Conservation (phyloP, 2,113 vertebrate genomes). For the Chlorocebus sabaeus region DNA sequence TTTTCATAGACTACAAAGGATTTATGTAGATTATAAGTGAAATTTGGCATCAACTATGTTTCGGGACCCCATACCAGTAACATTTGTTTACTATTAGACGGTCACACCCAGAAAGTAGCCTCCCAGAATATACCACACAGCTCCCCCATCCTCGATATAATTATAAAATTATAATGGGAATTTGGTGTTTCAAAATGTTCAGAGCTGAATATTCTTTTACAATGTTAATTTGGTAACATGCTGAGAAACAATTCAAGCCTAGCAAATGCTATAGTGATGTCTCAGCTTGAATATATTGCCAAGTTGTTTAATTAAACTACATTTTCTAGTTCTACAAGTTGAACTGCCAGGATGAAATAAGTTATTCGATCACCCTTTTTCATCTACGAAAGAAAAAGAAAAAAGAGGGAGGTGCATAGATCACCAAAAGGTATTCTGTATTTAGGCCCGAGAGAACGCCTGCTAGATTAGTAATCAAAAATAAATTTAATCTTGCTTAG, state of each 20-base stretch:
- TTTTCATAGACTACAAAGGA: constrained; percentile 30
- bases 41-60: neutral
- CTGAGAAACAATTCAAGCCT: constrained; percentile 38
- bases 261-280: neutral
- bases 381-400: constrained; percentile 42
- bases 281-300: constrained; percentile 12
- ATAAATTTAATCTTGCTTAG: constrained; percentile 38
- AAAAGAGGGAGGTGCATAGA: neutral
- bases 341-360: constrained; percentile 52
- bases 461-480: constrained; percentile 56
- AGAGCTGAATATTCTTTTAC: constrained; percentile 2
- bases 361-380: constrained; percentile 56
- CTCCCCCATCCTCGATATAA: neutral
- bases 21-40: constrained; percentile 26
- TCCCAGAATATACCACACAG: neutral
- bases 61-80: neutral
- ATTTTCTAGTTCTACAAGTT: constrained; percentile 65
- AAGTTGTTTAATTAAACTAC: constrained; percentile 56
- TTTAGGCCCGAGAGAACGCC: constrained; percentile 26
- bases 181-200: constrained; percentile 42
- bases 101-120: neutral
- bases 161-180: neutral
- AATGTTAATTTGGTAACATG: constrained; percentile 34
- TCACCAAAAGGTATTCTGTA: constrained; percentile 17
- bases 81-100: neutral